Base-by-base conservation (phyloP, 2,113 vertebrate species). In the Seriola quinqueradiata region DNA sequence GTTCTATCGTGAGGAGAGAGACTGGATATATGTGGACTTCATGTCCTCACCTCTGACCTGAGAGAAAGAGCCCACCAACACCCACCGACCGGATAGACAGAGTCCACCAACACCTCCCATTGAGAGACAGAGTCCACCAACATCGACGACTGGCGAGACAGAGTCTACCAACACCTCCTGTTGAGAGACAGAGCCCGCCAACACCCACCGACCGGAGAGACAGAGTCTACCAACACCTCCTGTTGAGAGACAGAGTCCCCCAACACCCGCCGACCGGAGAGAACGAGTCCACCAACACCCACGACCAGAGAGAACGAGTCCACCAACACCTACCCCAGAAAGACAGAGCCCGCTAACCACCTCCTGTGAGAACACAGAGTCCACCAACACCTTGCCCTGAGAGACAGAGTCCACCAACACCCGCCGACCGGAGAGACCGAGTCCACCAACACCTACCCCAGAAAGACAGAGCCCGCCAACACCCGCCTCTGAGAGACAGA, bases 1-100 rank as follows among this genome's bases (percentile, higher is more conserved):
- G 85, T 85, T 81, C 36, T 79, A 52, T 85, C 79, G 60, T 83
- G 83, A 73, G 5, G 64, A 87, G 44, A 81, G 70, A 77, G 34
- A 28, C 74, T 58, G 78, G 32, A 79, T 70, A 80, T 69, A 17
- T 67, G 71, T 76, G 75, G 38, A 23, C 28, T 21, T 79, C 71
- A 70, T 44, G 13, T 77, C 80, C 83, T 76, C 61, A 73, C 79
- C 79, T 67, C 3, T 13, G 9, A 83, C 57, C 72, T 6, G 1
- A 67, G 34, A 36, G 34, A 36, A 25, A 25, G 23, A 25, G 23
- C 23, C 23, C 23, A 1, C 23, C 48, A 50, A 8, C 17, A 50
- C 17, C 17, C 2, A 0, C 28, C 28, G 25, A 25, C 25, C 1
- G 25, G 25, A 25, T 25, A 25, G 2, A 28, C 25, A 28, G 25